Evolutionary conservation across 1,140 invertebrate genomes (phyloP).

Genomic region (Habropoda laboriosa): DNA sequence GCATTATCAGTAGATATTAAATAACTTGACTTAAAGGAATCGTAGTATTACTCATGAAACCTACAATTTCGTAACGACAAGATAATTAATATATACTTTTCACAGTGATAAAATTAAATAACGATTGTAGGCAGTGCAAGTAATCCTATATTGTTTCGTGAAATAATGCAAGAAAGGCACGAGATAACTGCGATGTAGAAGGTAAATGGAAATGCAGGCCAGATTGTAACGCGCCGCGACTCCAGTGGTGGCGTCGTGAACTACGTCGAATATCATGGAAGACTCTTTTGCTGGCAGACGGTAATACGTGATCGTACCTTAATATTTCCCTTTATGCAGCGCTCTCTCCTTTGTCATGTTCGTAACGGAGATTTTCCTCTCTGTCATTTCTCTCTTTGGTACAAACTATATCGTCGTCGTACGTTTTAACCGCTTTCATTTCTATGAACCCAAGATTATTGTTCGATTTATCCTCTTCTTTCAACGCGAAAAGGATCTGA

Average conservation of each 20-base stretch:
- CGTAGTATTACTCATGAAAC: not conserved
- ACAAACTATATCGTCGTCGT: not conserved
- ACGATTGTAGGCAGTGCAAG: not conserved
- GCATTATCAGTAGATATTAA: not conserved
- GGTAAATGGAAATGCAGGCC: not conserved
- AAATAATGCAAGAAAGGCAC: not conserved
- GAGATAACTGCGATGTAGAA: not conserved
- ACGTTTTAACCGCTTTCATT: not conserved
- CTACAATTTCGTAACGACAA: not conserved
- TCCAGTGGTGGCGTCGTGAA: not conserved
- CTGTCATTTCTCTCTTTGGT: not conserved
- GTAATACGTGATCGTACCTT: slow-evolving; percentile 24
- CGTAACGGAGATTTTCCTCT: not conserved
- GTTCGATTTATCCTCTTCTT: not conserved
- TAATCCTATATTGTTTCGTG: not conserved
- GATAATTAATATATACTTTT: not conserved
- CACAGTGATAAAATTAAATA: not conserved
- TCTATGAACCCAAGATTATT: not conserved
- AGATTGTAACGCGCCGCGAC: not conserved
- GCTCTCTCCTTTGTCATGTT: not conserved
- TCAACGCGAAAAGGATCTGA: slow-evolving; percentile 62
- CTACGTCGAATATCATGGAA: not conserved
- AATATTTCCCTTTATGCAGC: not conserved
- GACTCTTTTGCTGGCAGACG: not conserved
- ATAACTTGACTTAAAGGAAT: slow-evolving; percentile 1